Conservation (phyloP, 1,140 invertebrate species). For the Cepaea nemoralis region DNA sequence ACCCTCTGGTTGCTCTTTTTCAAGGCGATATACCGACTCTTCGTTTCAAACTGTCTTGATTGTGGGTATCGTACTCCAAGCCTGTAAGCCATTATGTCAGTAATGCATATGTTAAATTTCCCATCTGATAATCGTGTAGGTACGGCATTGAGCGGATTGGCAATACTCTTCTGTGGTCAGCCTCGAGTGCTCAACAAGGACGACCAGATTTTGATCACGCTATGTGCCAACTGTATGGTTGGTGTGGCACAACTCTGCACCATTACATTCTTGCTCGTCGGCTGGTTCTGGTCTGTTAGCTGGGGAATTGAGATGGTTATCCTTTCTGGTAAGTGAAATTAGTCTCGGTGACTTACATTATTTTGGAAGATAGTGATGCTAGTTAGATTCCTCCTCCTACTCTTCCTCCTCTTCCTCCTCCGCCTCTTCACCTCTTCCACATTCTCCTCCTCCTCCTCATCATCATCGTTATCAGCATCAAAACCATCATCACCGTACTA, state of each 20-base stretch:
- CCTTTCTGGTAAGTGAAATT: constrained; percentile 58
- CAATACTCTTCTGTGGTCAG: constrained; percentile 89
- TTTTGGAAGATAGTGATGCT: too few species aligned
- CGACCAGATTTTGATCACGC: constrained; percentile 53
- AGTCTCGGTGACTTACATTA: neutral
- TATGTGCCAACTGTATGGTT: constrained; percentile 85
- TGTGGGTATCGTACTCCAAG: neutral
- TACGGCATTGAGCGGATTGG: constrained; percentile 87
- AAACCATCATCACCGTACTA: too few species aligned
- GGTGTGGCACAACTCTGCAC: constrained; percentile 90
- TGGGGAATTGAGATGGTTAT: constrained; percentile 91
- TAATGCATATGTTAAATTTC: neutral
- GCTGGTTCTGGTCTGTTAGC: constrained; percentile 97
- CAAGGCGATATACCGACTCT: too few species aligned
- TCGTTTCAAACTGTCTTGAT: too few species aligned
- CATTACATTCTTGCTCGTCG: constrained; percentile 93
- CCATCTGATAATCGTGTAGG: constrained; percentile 79
- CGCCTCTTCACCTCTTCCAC: too few species aligned
- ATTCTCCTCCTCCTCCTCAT: too few species aligned
- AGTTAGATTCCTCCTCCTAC: too few species aligned
- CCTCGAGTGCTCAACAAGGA: constrained; percentile 80
- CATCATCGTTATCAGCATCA: too few species aligned
- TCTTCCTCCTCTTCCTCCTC: too few species aligned
- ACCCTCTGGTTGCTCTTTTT: too few species aligned
- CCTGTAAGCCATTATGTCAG: neutral